Evolutionary conservation across 2,113 vertebrate genomes (phyloP).

Genomic region (Eulemur macaco): DNA sequence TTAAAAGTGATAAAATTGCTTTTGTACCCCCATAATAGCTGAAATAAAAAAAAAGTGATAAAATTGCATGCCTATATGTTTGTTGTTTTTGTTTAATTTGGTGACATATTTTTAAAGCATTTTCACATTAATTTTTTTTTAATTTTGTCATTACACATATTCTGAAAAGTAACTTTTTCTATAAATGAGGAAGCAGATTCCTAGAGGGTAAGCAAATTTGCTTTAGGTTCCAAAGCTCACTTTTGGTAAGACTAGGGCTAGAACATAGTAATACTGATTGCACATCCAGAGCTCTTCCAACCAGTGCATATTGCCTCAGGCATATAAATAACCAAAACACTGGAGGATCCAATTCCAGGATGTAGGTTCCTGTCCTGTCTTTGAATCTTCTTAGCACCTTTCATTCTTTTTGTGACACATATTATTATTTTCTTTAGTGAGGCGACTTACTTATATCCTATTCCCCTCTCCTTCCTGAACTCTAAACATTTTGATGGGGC

Average conservation of each 20-base stretch:
- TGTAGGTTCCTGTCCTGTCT: background rate
- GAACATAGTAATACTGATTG: background rate
- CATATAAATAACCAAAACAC: background rate
- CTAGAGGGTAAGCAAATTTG: background rate
- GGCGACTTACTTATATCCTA: background rate
- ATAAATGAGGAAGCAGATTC: background rate
- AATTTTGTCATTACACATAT: background rate
- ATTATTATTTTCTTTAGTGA: background rate
- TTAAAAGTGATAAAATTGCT: background rate
- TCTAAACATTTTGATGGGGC: background rate
- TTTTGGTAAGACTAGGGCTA: background rate
- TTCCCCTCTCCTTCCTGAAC: background rate
- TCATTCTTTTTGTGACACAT: background rate
- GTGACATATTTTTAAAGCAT: background rate
- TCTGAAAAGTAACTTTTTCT: background rate
- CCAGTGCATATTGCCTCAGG: background rate
- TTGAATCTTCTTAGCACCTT: background rate
- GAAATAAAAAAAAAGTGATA: background rate
- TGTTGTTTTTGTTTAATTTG: background rate
- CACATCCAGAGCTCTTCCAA: too few species aligned
- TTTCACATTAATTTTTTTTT: background rate
- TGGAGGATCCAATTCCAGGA: background rate
- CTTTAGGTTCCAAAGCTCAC: background rate
- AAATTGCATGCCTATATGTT: background rate
- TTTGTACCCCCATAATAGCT: too few species aligned